These are phyloP conservation scores for Yoshiicerus persimilis DNA, from an alignment of 1,140 invertebrate species.

Conservation along the genomic window DNA sequence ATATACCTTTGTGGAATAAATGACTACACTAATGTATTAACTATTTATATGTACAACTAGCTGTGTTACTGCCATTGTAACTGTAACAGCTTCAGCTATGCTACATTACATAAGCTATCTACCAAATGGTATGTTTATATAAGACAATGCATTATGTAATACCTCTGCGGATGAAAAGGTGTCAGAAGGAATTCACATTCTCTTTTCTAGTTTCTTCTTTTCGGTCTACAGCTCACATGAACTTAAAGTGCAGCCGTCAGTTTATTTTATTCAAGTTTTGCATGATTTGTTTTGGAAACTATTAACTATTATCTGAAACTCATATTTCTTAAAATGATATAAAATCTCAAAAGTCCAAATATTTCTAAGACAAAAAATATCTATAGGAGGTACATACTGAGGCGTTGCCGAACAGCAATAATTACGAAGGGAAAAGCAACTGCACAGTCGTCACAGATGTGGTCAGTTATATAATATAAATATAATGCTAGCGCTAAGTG, in stretches of 20 bases:
- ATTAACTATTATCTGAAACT: neutral
- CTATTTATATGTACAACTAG: neutral
- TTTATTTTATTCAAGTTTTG: neutral
- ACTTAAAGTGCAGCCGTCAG: neutral
- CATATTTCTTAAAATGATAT: neutral
- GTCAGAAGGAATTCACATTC: neutral
- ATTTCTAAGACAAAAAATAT: neutral
- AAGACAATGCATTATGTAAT: neutral
- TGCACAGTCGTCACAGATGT: too few relatives aligned
- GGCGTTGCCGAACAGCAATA: neutral
- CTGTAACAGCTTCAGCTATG: too few relatives aligned
- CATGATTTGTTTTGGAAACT: neutral
- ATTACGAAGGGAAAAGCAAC: neutral
- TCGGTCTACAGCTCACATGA: neutral
- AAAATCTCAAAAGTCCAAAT: neutral
- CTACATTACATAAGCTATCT: too few relatives aligned
- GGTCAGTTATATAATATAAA: too few relatives aligned
- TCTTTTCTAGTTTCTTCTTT: neutral
- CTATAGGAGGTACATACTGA: neutral
- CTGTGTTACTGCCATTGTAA: too few relatives aligned
- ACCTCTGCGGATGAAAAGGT: neutral
- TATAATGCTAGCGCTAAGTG: too few relatives aligned
- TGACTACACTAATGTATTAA: neutral
- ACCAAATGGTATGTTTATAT: neutral
- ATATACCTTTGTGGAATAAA: too few relatives aligned